Base-by-base conservation (phyloP, 2,888 invertebrate species). In the Ryuthela nishihirai region DNA sequence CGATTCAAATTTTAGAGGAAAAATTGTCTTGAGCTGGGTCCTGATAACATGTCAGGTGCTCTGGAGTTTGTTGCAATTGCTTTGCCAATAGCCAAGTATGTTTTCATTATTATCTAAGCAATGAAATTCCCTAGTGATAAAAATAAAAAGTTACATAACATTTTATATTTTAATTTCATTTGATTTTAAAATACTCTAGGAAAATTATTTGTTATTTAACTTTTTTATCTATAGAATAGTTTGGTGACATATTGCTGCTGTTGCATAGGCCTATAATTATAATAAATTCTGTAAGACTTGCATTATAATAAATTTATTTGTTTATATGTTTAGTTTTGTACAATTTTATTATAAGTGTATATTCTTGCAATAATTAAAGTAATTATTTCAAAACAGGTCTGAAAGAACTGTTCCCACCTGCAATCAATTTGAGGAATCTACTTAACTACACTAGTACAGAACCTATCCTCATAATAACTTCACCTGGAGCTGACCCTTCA, bases 401-500 rank as follows among this genome's bases (percentile, higher is more conserved):
- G 66, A 75, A 75, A 61, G 80, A 81, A 65, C 69, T 84, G 38
- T 78, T 81, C 1, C 82, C 83, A 1, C 78, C 82, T 4, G 73
- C 80, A 12, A 76, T 82, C 67, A 80, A 79, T 54, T 70, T 85
- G 36, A 75, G 76, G 46, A 78, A 80, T 62, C 74, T 83, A 26
- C 75, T 78, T 41, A 84, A 84, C 69, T 80, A 81, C 0, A 66
- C 72, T 3, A 70, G 78, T 1, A 70, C 72, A 0, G 85, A 87
- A 68, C 91, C 95, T 0, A 83, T 90, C 48, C 76, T 99, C 41
- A 79, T 98, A 67, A 81, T 97, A 45, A 84, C 88, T 35, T 85
- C 90, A 47, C 84, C 91, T 21, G 97, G 95, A 34, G 85, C 87
- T 32, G 97, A 98, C 79, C 95, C 94, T 18, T 86, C 92, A 0